phyloP scores from a whole-genome alignment of 2,888 invertebrate species.

The Eilema caniola region DNA sequence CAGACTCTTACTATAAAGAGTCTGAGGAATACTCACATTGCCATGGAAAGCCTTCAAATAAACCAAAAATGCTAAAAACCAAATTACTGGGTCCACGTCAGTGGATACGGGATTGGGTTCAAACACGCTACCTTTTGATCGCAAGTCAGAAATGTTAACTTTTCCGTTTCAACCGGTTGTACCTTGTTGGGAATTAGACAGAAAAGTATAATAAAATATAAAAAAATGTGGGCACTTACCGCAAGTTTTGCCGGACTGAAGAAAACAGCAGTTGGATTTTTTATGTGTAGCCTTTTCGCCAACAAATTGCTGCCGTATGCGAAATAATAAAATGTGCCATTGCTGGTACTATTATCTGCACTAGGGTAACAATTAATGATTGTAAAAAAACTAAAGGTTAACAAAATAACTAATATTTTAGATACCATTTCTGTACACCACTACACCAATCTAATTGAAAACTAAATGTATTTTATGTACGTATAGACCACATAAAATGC shows the following conservation, averaged over 20 bases:
- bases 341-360: conserved; percentile 41
- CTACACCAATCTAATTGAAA: background rate
- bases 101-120: background rate
- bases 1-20: no score
- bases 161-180: background rate
- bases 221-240: conserved; percentile 74
- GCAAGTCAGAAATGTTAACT: background rate
- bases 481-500: background rate
- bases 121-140: background rate
- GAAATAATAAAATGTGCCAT: conserved; percentile 91
- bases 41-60: background rate
- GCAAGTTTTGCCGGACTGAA: conserved; percentile 90
- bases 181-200: background rate
- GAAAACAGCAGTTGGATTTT: conserved; percentile 92
- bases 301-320: conserved; percentile 96
- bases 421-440: background rate
- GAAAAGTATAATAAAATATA: background rate
- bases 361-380: conserved; percentile 11
- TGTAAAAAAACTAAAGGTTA: conserved; percentile 13
- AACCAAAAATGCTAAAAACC: background rate
- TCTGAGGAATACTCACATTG: no score
- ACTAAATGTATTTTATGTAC: background rate
- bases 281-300: conserved; percentile 91
- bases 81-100: background rate
- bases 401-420: background rate